Conservation (phyloP, 2,888 invertebrate genomes). For the Amblyteles armatorius region DNA sequence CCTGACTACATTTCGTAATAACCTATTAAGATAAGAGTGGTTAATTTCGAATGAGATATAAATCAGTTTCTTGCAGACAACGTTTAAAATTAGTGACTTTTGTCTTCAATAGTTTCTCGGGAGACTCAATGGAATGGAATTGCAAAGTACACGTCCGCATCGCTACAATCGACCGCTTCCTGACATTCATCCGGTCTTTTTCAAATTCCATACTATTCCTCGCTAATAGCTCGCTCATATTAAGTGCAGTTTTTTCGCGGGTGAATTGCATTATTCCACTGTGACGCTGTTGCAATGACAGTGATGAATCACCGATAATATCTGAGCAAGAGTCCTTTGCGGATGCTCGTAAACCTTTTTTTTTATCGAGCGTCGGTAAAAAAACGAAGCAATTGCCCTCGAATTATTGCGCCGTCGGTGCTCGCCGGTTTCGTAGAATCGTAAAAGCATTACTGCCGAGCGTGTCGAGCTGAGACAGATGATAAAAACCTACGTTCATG, state of each 20-base stretch:
- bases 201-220: neutral
- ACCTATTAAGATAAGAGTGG: slow-evolving; percentile 4
- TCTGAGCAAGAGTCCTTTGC: neutral
- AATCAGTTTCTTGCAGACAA: neutral
- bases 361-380: neutral
- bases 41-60: neutral
- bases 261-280: neutral
- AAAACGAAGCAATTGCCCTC: neutral
- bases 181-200: neutral
- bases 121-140: too few relatives aligned
- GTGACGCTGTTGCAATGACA: neutral
- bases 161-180: neutral
- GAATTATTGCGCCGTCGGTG: neutral
- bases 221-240: neutral
- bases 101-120: neutral
- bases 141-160: neutral
- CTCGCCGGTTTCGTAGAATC: neutral
- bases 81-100: neutral
- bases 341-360: neutral
- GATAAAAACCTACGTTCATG: neutral
- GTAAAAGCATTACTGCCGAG: neutral
- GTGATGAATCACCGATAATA: neutral
- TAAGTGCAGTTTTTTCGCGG: neutral
- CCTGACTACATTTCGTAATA: neutral
- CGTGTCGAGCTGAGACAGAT: neutral